phyloP scores from a whole-genome alignment of 2,888 invertebrate species.

The Meteorus colon region DNA sequence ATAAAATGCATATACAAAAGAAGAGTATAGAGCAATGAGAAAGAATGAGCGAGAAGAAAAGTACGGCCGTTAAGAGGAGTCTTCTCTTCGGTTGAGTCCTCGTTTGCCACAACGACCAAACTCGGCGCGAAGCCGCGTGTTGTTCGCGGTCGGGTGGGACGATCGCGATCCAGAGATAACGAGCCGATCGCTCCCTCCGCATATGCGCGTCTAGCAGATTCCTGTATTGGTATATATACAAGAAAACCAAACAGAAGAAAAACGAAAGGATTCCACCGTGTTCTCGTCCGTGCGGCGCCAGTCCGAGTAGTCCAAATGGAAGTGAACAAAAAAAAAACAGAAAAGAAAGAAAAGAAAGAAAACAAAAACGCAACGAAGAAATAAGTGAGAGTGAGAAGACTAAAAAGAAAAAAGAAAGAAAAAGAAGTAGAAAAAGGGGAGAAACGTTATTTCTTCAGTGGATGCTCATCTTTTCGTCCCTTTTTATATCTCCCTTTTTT shows the following conservation, averaged over 20 bases:
- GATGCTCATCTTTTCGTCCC: slow-evolving; percentile 32
- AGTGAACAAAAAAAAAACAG: slow-evolving; percentile 28
- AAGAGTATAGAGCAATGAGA: not conserved
- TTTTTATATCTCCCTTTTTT: slow-evolving; percentile 27
- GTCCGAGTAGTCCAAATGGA: slow-evolving; percentile 38
- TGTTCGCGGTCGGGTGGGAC: slow-evolving; percentile 51
- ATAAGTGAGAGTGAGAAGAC: slow-evolving; percentile 13
- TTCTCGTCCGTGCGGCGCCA: slow-evolving; percentile 44
- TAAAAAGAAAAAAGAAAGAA: not conserved
- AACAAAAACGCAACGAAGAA: slow-evolving; percentile 6
- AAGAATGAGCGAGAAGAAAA: slow-evolving; percentile 20
- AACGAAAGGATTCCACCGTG: slow-evolving; percentile 34
- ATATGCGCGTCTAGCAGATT: slow-evolving; percentile 42
- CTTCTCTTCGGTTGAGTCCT: not conserved
- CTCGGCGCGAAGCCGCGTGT: slow-evolving; percentile 54
- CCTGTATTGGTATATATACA: slow-evolving; percentile 26
- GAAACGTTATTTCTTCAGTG: slow-evolving; percentile 36
- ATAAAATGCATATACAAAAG: not conserved
- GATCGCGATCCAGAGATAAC: slow-evolving; percentile 59
- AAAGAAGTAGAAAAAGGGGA: not conserved
- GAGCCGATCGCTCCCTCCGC: slow-evolving; percentile 50
- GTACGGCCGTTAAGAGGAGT: slow-evolving; percentile 21
- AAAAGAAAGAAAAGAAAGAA: slow-evolving; percentile 25
- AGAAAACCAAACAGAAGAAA: not conserved
- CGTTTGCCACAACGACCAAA: slow-evolving; percentile 28